Evolutionary conservation across 2,113 vertebrate genomes (phyloP), one percentile per base, ranked within the genome.

Genomic region (Mus spicilegus): DNA sequence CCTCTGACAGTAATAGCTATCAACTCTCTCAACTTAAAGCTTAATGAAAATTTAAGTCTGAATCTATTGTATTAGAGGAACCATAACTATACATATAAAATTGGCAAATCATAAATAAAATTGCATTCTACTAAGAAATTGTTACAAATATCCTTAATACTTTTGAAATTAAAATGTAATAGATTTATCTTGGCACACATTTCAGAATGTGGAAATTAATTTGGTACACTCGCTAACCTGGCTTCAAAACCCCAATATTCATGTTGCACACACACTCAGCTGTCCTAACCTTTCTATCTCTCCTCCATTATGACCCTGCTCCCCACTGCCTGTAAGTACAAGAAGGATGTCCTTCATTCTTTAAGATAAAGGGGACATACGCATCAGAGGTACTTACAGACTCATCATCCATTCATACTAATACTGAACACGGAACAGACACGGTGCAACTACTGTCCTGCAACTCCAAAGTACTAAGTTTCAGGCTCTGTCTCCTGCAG

Each of bases 131-230:
- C 76, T 90, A 36, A 84, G 87, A 42, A 91, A 89, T 17, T 86
- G 49, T 91, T 97, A 77, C 90, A 95, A 75, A 82, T 91, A 26
- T 65, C 67, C 67, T 46, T 89, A 92, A 95, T 33, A 93, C 39
- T 28, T n/a, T 78, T 94, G 8, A 95, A 19, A 76, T 95, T 67
- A 95, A 97, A 96, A 97, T 72, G 65, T 63, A 94, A 24, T 5
- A 86, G 22, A 92, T 73, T 67, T 67, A 94, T 12, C 26, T 26
- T 72, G 14, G 28, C 61, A 86, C 49, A 92, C 17, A 96, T 13
- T 84, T 81, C 0, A 93, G 26, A 97, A 96, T 73, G 46, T 46
- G 88, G 24, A 96, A 76, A 0, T 76, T 2, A 92, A 89, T 42
- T 81, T 2, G 49, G 28, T 33, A 69, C 36, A 28, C 92, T 90